Percentiles rank a stretch among this genome's conserved stretches.
Evolutionary conservation across 2,888 invertebrate species (phyloP).

Genomic region (Apotomis betuletana): DNA sequence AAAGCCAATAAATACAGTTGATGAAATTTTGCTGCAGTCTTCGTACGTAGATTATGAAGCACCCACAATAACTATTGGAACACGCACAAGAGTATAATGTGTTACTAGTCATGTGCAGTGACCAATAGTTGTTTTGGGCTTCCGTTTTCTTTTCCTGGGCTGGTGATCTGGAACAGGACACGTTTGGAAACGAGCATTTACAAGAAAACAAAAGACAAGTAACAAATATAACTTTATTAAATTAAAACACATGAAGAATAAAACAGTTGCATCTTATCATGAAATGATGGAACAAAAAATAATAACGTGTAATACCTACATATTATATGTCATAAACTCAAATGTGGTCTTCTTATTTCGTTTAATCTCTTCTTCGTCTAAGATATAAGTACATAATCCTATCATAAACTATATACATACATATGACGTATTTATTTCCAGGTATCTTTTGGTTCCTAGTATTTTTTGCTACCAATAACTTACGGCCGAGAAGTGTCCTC

Average conservation of each 20-base stretch:
- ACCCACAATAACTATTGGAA: conserved; percentile 99
- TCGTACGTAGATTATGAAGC: conserved; percentile 77
- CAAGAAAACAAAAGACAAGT: neutral
- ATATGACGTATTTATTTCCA: no score
- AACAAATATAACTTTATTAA: conserved; percentile 8
- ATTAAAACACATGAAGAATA: neutral
- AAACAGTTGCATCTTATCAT: neutral
- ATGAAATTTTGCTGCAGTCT: conserved; percentile 43
- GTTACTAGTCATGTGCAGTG: conserved; percentile 97
- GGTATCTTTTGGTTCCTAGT: no score
- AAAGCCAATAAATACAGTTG: conserved; percentile 28
- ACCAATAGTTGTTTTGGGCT: conserved; percentile 98
- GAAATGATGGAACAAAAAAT: no score
- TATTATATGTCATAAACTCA: no score
- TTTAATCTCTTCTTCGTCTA: no score
- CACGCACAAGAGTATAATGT: conserved; percentile 97
- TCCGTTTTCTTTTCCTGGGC: conserved; percentile 60
- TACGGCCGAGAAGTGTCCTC: no score
- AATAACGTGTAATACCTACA: no score
- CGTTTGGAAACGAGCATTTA: conserved; percentile 5
- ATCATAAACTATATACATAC: no score
- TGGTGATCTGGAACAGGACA: conserved; percentile 45
- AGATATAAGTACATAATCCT: no score
- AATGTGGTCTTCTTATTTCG: no score
- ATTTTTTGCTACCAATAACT: no score